These are phyloP conservation scores for Neogale vison DNA, from an alignment of 2,113 vertebrate genomes.

Conservation along the genomic window DNA sequence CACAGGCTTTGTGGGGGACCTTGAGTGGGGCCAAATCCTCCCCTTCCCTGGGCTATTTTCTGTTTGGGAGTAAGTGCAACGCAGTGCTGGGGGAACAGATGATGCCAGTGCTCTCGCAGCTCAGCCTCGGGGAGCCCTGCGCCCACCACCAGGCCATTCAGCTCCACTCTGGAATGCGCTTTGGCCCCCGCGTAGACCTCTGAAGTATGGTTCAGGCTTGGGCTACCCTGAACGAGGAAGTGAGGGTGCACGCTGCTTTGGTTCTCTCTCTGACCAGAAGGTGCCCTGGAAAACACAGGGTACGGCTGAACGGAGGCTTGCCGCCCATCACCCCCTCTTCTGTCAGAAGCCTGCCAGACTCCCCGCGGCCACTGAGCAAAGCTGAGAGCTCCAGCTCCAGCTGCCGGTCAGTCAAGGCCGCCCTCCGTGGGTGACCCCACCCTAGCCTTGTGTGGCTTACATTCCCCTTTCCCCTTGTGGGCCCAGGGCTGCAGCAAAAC, in stretches of 20 bases:
- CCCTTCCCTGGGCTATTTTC: background rate
- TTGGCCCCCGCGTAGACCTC: background rate
- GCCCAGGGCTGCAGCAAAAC: background rate
- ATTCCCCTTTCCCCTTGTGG: background rate
- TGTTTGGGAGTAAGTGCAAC: background rate
- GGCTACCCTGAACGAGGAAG: background rate
- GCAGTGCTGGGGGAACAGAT: background rate
- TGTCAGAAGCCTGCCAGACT: background rate
- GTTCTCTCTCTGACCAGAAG: background rate
- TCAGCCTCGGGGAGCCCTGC: background rate
- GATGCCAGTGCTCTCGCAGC: background rate
- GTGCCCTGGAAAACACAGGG: background rate
- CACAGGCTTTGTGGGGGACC: background rate
- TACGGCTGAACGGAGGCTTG: background rate
- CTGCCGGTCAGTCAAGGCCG: background rate
- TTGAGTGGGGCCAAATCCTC: background rate
- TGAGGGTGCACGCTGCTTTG: background rate
- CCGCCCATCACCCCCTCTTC: background rate
- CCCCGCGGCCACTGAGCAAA: background rate
- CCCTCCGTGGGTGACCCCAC: background rate
- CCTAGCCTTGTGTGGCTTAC: background rate
- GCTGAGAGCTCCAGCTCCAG: background rate
- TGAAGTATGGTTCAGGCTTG: background rate
- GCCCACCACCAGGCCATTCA: accelerated
- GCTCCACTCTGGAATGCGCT: background rate